phyloP scores from a whole-genome alignment of 2,888 invertebrate species.

The Oligia latruncula region DNA sequence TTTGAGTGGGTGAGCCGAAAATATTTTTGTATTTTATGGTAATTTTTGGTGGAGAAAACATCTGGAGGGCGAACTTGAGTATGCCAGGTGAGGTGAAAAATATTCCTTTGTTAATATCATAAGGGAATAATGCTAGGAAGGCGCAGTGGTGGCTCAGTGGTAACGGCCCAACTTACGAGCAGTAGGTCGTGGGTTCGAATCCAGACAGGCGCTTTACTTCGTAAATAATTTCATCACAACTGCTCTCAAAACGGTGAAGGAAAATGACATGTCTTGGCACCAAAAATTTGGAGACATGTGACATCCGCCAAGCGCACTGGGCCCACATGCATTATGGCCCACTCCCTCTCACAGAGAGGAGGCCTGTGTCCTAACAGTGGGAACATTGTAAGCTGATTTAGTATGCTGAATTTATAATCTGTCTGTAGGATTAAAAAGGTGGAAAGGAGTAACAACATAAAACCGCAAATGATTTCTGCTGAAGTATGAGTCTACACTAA shows the following conservation, averaged over 20 bases:
- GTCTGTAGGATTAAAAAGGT: neutral
- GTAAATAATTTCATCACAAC: neutral
- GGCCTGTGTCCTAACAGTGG: too few relatives aligned
- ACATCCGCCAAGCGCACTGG: neutral
- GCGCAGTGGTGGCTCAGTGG: neutral
- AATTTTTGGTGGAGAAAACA: constrained; percentile 13
- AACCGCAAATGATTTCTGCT: neutral
- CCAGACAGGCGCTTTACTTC: neutral
- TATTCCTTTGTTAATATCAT: neutral
- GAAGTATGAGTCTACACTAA: neutral
- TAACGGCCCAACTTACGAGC: neutral
- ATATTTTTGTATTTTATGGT: constrained; percentile 31
- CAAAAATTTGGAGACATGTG: neutral
- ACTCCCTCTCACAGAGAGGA: too few relatives aligned
- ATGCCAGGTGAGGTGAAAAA: neutral
- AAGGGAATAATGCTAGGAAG: neutral
- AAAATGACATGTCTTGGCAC: neutral
- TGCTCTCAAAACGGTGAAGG: neutral
- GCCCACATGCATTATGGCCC: too few relatives aligned
- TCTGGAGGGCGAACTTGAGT: neutral
- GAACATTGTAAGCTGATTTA: too few relatives aligned
- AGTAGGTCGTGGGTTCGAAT: neutral
- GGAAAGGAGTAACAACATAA: neutral
- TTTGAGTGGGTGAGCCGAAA: constrained; percentile 32
- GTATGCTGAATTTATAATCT: neutral